A percentile compares a stretch with the other conserved stretches of the same genome.
Conservation (phyloP, 2,888 invertebrate genomes). For the Xestia sexstrigata region DNA sequence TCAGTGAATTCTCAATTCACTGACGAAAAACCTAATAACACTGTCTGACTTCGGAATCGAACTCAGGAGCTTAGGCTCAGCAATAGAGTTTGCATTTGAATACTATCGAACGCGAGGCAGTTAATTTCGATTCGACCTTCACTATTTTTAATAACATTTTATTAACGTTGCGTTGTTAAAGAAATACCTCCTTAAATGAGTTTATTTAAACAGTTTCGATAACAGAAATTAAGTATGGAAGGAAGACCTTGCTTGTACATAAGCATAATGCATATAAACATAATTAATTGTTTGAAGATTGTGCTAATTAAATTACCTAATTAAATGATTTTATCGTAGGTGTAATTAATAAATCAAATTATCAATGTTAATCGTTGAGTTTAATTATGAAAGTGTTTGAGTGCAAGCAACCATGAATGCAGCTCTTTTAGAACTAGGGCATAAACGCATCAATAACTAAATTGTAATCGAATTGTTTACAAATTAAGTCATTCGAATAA, state of each 20-base stretch:
- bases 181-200: neutral
- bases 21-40: neutral
- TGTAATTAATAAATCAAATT: slow-evolving; percentile 20
- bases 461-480: neutral
- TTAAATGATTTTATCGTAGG: slow-evolving; percentile 32
- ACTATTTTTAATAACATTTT: neutral
- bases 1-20: too few species aligned
- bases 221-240: too few species aligned
- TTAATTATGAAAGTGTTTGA: slow-evolving; percentile 32
- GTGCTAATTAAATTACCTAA: slow-evolving; percentile 17
- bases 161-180: neutral
- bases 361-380: slow-evolving; percentile 25
- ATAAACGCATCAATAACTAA: neutral
- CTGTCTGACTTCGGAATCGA: neutral
- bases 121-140: accelerated
- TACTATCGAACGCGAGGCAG: neutral
- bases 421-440: neutral
- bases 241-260: neutral
- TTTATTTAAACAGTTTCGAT: too few species aligned
- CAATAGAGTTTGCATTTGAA: neutral
- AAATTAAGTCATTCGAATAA: neutral
- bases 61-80: neutral
- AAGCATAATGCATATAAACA: neutral
- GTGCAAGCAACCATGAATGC: slow-evolving; percentile 12
- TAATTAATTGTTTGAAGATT: slow-evolving; percentile 25